A percentile compares a stretch with the other conserved stretches of the same genome.
These are phyloP conservation scores for Drosophila subquinaria DNA, from an alignment of 2,888 invertebrate species.

Conservation along the genomic window DNA sequence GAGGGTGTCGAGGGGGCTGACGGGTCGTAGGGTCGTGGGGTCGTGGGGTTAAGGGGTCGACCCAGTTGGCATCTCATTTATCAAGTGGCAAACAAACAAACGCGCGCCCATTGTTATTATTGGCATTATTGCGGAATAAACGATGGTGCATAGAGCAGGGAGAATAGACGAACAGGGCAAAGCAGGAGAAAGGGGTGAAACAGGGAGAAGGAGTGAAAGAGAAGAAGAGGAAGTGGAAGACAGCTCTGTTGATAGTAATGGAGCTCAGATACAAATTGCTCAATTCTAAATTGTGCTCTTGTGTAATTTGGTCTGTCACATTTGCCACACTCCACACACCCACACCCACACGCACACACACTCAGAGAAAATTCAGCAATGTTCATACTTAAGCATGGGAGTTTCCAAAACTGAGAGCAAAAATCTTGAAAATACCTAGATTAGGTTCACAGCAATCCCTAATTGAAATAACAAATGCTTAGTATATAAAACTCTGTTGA, in stretches of 20 bases:
- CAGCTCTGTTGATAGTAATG: conserved; percentile 8
- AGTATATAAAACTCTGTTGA: too few relatives aligned
- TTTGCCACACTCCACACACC: conserved; percentile 41
- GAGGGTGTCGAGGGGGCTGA: neutral
- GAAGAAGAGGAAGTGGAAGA: neutral
- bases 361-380: too few relatives aligned
- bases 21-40: too few relatives aligned
- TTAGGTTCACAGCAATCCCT: too few relatives aligned
- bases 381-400: too few relatives aligned
- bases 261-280: conserved; percentile 67
- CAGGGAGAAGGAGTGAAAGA: neutral
- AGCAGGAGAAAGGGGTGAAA: neutral
- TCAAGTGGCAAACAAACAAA: conserved; percentile 70
- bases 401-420: too few relatives aligned
- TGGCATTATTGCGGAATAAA: conserved; percentile 72
- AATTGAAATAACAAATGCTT: too few relatives aligned
- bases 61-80: conserved; percentile 66
- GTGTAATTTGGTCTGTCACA: conserved; percentile 60
- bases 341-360: neutral
- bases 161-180: neutral
- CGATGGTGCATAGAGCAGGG: conserved; percentile 26
- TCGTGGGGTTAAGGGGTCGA: neutral
- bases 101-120: conserved; percentile 73
- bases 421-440: too few relatives aligned
- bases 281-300: conserved; percentile 65